Percentiles rank a stretch among this genome's conserved stretches.
phyloP scores from a whole-genome alignment of 2,113 vertebrate species.

The Carettochelys insculpta region DNA sequence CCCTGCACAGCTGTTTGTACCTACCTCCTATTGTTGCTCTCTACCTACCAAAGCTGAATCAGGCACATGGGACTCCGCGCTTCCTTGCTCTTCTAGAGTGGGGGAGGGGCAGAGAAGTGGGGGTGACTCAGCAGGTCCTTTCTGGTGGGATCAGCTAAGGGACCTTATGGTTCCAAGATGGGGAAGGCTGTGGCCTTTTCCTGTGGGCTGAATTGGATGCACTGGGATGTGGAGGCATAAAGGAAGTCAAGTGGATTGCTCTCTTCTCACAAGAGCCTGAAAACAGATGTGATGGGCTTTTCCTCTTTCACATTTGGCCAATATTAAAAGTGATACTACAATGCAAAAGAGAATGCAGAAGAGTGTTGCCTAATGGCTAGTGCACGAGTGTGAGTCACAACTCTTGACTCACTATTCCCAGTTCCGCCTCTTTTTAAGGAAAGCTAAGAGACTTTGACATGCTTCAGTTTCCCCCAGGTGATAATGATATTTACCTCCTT shows the following conservation, averaged over 20 bases:
- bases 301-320: not conserved
- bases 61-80: slow-evolving; percentile 5
- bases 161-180: not conserved
- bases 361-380: not conserved
- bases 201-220: not conserved
- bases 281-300: not conserved
- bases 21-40: slow-evolving; percentile 65
- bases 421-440: not conserved
- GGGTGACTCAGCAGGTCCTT: not conserved
- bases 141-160: not conserved
- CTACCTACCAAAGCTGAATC: slow-evolving; percentile 62
- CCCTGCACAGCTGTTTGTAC: slow-evolving; percentile 72
- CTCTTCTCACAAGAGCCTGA: not conserved
- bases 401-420: not conserved
- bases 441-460: not conserved
- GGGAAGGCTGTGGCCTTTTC: not conserved
- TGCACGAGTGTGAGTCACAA: not conserved
- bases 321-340: not conserved
- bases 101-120: not conserved
- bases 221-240: not conserved
- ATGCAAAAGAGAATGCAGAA: not conserved
- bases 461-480: not conserved
- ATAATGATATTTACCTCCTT: not conserved
- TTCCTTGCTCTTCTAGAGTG: slow-evolving; percentile 28
- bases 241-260: not conserved